Conservation (phyloP, 2,888 invertebrate genomes). For the Galeopsomyia nigrocyanea region DNA sequence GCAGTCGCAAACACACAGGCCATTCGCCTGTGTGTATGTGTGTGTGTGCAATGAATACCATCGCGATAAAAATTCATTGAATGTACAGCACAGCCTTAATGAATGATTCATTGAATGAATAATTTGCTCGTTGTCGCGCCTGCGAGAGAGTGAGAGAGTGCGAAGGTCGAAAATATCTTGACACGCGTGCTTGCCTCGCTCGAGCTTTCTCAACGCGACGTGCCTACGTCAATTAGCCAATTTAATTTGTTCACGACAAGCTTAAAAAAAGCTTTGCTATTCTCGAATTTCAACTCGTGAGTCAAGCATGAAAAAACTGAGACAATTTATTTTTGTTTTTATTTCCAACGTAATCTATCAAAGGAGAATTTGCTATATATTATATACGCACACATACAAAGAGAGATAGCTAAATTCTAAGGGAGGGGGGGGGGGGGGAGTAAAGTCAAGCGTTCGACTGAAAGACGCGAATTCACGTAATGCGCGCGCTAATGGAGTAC, state of each 20-base stretch:
- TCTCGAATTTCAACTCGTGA: constrained; percentile 17
- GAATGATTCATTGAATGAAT: constrained; percentile 48
- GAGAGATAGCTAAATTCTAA: too few relatives aligned
- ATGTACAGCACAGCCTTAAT: constrained; percentile 34
- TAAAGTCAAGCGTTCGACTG: constrained; percentile 33
- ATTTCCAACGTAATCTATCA: constrained; percentile 29
- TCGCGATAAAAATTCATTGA: constrained; percentile 43
- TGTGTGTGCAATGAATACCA: constrained; percentile 33
- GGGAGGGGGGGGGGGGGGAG: background rate
- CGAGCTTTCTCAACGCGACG: background rate
- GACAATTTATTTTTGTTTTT: constrained; percentile 32
- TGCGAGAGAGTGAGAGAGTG: background rate
- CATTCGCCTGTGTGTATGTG: too few relatives aligned
- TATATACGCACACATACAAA: background rate
- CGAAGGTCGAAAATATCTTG: constrained; percentile 44
- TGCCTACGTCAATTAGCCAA: background rate
- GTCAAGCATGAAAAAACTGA: background rate
- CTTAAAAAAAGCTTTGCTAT: background rate
- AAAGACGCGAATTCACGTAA: constrained; percentile 2
- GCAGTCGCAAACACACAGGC: background rate
- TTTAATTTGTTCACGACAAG: background rate
- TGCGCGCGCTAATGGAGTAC: constrained; percentile 20
- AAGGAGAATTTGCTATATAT: constrained; percentile 13
- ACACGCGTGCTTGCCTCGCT: background rate
- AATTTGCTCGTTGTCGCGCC: constrained; percentile 20